Base-by-base conservation (phyloP, 2,113 vertebrate genomes). In the Cebus imitator region DNA sequence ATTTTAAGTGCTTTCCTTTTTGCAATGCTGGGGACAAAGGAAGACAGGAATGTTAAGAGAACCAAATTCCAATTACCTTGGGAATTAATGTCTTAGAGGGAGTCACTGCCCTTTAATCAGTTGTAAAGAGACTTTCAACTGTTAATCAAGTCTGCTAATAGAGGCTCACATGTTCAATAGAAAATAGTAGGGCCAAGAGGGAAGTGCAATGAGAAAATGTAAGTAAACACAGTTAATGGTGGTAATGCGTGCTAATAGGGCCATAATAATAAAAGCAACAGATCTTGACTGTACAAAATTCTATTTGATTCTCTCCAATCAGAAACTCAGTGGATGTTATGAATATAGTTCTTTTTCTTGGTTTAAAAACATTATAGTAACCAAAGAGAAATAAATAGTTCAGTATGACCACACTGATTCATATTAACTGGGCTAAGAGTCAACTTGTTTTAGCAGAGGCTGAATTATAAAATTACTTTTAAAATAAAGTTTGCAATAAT, bases 31-130 rank as follows among this genome's bases (percentile, higher is more conserved):
- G 57, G 57, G 73, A 94, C 50, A 96, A 97, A 96, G 78, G 13
- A 95, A 95, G 45, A 92, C 9, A 96, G 45, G 94, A 97, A 98
- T 93, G 75, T 92, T 95, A 95, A 90, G 87, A 94, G 45, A 96
- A 85, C 55, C 78, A 94, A 95, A 96, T 96, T 96, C 94, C 87
- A 97, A 85, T 78, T 96, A 95, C 92, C 81, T 97, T 93, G 48
- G 90, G 58, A 61, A 76, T 61, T 85, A 72, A 96, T 88, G 90
- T 95, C 87, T 85, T 85, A 86, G 78, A 37, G 40, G 96, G 94
- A 98, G 85, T 97, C 96, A 97, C 30, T 92, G 78, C 87, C 70
- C 94, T 97, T 96, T 88, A 57, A 23, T 79, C 97, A 94, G 75
- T 0, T 83, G 61, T 91, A 97, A 96, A 73, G 58, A 95, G 70